Base-by-base conservation (phyloP, 1,140 invertebrate genomes). In the Leucophenga varia region DNA sequence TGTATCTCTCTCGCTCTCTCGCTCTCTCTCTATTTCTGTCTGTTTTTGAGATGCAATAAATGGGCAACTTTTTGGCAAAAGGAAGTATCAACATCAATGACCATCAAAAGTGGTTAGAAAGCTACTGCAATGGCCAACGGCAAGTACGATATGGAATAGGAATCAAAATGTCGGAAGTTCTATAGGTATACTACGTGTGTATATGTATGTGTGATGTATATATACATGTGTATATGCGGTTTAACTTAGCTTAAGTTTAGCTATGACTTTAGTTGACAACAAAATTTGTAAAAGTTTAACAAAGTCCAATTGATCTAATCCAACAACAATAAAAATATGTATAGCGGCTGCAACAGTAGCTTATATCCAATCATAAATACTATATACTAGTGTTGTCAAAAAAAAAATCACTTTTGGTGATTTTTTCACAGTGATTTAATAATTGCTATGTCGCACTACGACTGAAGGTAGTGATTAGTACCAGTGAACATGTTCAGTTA, bases 181-280 rank as follows among this genome's bases (percentile, higher is more conserved):
- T n/a, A n/a, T n/a, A n/a, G n/a, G n/a, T n/a, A n/a, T n/a, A n/a
- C 22, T 25, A 25, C 22, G 10, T 21, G 31, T 49, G 21, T 41
- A 21, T 41, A 35, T 44, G 25, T 25, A 2, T 30, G 13, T 37
- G 12, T 44, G n/a, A 32, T 18, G 12, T 19, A 18, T 12, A 16
- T 50, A 41, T 35, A 25, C 21, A 22, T 43, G 19, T 42, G 31
- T 25, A 19, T 53, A 5, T 43, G 38, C 49, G 47, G 49, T 25
- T 55, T 31, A 44, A 43, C 39, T 43, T 38, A 22, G 49, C 44
- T 55, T 55, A 5, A 25, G 49, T 55, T 46, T 55, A n/a, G 53
- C 53, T 43, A 47, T 52, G 49, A 55, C 53, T 55, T 55, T 48
- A 55, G 53, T 30, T 50, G 17, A 43, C 40, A 21, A 37, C 19